These are phyloP conservation scores for Leucopsar rothschildi DNA, from an alignment of 2,113 vertebrate genomes.

Conservation along the genomic window DNA sequence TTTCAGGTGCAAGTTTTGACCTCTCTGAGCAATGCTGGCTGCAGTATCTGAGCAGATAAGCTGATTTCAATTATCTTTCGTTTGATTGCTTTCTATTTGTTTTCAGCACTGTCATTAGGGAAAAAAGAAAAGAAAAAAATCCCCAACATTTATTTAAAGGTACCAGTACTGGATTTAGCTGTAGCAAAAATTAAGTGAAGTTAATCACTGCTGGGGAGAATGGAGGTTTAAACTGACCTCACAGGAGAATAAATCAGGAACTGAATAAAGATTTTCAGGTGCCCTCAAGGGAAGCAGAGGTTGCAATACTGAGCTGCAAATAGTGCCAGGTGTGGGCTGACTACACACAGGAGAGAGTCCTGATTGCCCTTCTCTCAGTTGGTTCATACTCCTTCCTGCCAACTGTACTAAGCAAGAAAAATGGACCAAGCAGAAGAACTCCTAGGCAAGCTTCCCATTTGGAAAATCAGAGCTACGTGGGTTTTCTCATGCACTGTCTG, in stretches of 20 bases:
- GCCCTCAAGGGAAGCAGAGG: neutral
- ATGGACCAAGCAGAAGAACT: neutral
- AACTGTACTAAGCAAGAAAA: neutral
- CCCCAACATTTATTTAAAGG: neutral
- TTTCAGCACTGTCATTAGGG: neutral
- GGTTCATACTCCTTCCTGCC: neutral
- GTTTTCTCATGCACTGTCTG: neutral
- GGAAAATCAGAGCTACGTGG: neutral
- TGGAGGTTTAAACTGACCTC: neutral
- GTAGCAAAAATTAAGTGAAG: neutral
- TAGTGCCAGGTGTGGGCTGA: neutral
- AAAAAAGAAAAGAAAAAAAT: too few species aligned
- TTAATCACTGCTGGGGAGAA: neutral
- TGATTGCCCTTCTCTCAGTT: neutral
- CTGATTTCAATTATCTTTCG: neutral
- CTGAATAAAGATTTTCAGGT: neutral
- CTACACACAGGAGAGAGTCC: neutral
- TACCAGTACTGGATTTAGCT: neutral
- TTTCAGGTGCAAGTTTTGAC: neutral
- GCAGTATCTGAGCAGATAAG: neutral
- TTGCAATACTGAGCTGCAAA: neutral
- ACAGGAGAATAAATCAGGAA: neutral
- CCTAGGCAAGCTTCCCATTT: neutral
- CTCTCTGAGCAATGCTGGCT: neutral
- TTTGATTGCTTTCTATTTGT: constrained; percentile 20